These are phyloP conservation scores for Acanthis flammea DNA, from an alignment of 2,797 vertebrate species.

Conservation along the genomic window DNA sequence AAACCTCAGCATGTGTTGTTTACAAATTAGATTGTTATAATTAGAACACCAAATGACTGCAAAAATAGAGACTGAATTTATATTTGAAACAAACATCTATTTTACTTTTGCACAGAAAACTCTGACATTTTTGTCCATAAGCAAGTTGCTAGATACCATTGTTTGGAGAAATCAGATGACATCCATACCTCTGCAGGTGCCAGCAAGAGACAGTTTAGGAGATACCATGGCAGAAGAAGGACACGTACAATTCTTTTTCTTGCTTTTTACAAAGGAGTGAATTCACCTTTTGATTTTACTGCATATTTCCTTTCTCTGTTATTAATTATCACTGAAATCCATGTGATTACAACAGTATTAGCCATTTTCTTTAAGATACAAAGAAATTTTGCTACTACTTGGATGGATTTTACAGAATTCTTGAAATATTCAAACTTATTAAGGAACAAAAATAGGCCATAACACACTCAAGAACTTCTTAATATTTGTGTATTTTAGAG, in stretches of 20 bases:
- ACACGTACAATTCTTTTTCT: not conserved
- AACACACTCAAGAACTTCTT: not conserved
- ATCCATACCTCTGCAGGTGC: not conserved
- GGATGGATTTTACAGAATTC: not conserved
- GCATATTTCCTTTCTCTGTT: not conserved
- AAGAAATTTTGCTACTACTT: not conserved
- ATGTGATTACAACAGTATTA: not conserved
- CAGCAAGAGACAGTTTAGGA: not conserved
- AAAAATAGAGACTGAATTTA: slow-evolving; percentile 59
- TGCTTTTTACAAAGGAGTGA: not conserved
- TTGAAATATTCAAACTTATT: not conserved
- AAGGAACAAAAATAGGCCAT: not conserved
- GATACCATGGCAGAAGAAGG: rapidly evolving
- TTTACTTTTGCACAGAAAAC: slow-evolving; percentile 40
- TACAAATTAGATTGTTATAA: slow-evolving; percentile 72
- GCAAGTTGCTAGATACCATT: not conserved
- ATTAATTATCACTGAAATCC: not conserved
- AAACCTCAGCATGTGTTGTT: slow-evolving; percentile 70
- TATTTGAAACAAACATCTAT: slow-evolving; percentile 37
- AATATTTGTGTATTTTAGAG: not conserved
- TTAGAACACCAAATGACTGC: slow-evolving; percentile 63
- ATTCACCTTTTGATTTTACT: not conserved
- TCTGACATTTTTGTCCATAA: not conserved
- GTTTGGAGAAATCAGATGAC: not conserved
- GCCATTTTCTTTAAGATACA: not conserved